Percentiles rank a stretch among this genome's conserved stretches.
Evolutionary conservation across 2,797 vertebrate genomes (phyloP).

Genomic region (Caiman crocodilus): DNA sequence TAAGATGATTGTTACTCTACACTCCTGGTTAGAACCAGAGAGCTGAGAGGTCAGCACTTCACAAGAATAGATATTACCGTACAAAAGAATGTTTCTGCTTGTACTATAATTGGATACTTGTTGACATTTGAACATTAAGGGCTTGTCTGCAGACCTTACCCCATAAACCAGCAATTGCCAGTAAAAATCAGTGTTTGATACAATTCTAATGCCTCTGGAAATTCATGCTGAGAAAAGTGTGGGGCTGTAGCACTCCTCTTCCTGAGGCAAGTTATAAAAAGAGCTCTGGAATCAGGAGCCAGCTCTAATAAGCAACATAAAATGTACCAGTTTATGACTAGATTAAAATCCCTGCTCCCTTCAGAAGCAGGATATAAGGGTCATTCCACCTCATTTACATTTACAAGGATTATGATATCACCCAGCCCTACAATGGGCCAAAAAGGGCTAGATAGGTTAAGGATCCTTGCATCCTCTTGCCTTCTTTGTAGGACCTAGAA

Average conservation of each 20-base stretch:
- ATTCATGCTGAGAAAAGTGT: neutral
- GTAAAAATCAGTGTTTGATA: neutral
- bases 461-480: neutral
- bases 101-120: neutral
- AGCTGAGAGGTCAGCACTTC: neutral
- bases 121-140: neutral
- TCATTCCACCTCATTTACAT: neutral
- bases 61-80: neutral
- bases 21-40: neutral
- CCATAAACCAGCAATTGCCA: neutral
- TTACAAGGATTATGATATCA: accelerated
- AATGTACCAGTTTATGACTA: neutral
- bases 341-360: neutral
- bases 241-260: neutral
- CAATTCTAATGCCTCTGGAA: neutral
- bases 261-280: neutral
- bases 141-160: neutral
- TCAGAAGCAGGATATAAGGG: neutral
- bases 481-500: neutral
- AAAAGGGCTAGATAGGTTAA: neutral
- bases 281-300: neutral
- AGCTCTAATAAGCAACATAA: neutral
- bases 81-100: neutral
- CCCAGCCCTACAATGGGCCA: neutral
- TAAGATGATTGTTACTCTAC: neutral